Evolutionary conservation across 1,140 invertebrate genomes (phyloP).

Genomic region (Drosophila nigrodunni): DNA sequence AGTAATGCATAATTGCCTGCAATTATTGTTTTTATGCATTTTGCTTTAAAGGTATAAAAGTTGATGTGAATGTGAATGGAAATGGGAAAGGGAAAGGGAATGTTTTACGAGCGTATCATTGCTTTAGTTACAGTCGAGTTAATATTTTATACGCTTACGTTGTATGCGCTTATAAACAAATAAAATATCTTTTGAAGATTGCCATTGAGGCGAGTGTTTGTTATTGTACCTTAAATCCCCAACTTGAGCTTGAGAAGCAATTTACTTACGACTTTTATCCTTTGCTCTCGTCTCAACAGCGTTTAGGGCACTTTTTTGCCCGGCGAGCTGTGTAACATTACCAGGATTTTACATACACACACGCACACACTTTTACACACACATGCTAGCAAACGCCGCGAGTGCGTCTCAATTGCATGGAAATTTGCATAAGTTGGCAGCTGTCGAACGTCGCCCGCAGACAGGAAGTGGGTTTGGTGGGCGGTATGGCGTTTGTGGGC

Average conservation of each 20-base stretch:
- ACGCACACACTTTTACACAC: slow-evolving; percentile 3
- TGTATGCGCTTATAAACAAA: slow-evolving; percentile 16
- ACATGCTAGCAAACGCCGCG: slow-evolving; percentile 26
- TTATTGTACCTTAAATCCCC: slow-evolving; percentile 49
- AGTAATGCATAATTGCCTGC: too few relatives aligned
- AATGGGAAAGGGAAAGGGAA: not conserved
- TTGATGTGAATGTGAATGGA: too few relatives aligned
- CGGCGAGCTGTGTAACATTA: slow-evolving; percentile 58
- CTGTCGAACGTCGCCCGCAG: slow-evolving; percentile 55
- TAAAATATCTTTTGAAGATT: slow-evolving; percentile 19
- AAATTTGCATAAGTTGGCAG: slow-evolving; percentile 81
- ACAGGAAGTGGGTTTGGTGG: too few relatives aligned
- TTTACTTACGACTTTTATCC: slow-evolving; percentile 75
- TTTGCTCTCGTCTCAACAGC: slow-evolving; percentile 47
- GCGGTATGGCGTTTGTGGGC: not conserved
- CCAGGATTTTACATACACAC: slow-evolving; percentile 49
- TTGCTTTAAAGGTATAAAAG: too few relatives aligned
- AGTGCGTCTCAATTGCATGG: slow-evolving; percentile 73
- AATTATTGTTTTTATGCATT: too few relatives aligned
- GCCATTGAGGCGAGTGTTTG: slow-evolving; percentile 31
- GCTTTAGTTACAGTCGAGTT: slow-evolving; percentile 8
- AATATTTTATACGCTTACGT: slow-evolving; percentile 10
- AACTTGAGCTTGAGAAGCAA: slow-evolving; percentile 69
- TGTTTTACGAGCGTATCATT: slow-evolving; percentile 4
- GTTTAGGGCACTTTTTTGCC: slow-evolving; percentile 57